phyloP scores from a whole-genome alignment of 2,113 vertebrate genomes.

The Thryonomys swinderianus region DNA sequence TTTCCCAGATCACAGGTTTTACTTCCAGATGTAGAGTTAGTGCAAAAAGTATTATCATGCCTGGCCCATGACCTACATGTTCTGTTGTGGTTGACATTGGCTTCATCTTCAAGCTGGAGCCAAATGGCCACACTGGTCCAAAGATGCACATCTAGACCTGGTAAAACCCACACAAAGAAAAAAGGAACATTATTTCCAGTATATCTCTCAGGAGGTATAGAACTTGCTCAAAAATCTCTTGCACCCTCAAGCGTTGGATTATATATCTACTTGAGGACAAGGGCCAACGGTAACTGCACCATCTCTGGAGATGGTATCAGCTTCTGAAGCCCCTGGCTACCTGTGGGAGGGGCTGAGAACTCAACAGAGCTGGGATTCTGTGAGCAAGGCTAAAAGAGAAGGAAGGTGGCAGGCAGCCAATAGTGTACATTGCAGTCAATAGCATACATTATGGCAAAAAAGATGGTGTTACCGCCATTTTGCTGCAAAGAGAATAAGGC shows the following conservation, averaged over 20 bases:
- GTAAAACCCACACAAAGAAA: neutral
- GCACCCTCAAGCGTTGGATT: neutral
- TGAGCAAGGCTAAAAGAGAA: neutral
- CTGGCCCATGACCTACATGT: neutral
- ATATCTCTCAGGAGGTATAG: neutral
- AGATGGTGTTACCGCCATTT: neutral
- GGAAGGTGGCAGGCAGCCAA: neutral
- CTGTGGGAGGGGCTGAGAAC: rapidly evolving
- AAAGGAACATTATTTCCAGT: neutral
- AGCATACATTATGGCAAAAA: neutral
- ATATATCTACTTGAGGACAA: neutral
- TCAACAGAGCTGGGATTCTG: neutral
- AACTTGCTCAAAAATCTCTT: neutral
- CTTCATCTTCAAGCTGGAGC: neutral
- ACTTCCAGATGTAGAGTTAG: neutral
- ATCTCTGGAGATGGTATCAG: neutral
- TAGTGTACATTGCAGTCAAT: neutral
- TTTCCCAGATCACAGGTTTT: neutral
- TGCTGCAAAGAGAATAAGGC: neutral
- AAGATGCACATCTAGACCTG: neutral
- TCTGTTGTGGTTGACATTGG: neutral
- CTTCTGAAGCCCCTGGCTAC: neutral
- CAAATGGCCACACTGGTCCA: neutral
- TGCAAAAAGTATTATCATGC: neutral
- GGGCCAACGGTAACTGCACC: neutral